Percentiles rank a stretch among this genome's conserved stretches.
Evolutionary conservation across 2,797 vertebrate species (phyloP).

Genomic region (Rhadinocentrus ornatus): DNA sequence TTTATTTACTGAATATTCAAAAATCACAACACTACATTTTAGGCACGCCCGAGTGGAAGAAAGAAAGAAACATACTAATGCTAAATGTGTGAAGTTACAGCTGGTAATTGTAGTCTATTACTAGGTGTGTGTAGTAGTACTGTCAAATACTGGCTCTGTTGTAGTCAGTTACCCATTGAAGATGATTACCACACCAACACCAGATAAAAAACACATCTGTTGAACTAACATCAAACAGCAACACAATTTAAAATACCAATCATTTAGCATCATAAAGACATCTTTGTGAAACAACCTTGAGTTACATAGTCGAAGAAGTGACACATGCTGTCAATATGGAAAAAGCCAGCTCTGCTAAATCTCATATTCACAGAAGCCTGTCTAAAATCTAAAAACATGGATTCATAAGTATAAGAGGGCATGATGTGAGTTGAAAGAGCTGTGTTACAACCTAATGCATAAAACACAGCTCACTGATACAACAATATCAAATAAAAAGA

Average conservation of each 20-base stretch:
- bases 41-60: not conserved
- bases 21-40: not conserved
- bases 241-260: not conserved
- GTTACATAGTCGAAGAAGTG: not conserved
- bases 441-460: slow-evolving; percentile 4
- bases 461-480: not conserved
- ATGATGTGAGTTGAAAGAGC: not conserved
- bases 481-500: not conserved
- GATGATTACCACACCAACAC: not conserved
- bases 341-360: not conserved
- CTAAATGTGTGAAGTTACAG: not conserved
- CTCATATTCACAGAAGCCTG: slow-evolving; percentile 3
- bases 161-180: not conserved
- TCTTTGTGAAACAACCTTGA: not conserved
- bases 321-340: not conserved
- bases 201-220: not conserved
- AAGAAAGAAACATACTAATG: not conserved
- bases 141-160: not conserved
- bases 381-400: not conserved
- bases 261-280: not conserved
- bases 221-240: too few relatives aligned
- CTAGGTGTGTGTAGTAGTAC: not conserved
- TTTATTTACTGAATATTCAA: slow-evolving; percentile 17
- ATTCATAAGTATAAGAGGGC: not conserved
- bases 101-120: not conserved